Conservation (phyloP, 2,113 vertebrate genomes). For the Nettapus auritus region DNA sequence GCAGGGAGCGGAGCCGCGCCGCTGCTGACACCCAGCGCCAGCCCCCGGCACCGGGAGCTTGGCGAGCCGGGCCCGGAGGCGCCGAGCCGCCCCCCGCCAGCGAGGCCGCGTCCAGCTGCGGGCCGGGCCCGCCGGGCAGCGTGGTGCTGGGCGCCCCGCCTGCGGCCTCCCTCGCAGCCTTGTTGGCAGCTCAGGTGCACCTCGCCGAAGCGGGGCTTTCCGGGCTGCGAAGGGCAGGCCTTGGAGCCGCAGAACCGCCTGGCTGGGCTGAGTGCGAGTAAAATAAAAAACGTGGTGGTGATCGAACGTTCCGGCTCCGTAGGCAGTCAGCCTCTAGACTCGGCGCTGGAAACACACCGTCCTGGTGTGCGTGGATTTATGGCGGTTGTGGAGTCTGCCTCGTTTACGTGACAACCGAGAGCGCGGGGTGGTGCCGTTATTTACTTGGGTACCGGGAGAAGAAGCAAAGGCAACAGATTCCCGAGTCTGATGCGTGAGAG, state of each 20-base stretch:
- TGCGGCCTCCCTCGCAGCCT: no score
- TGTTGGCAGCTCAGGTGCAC: no score
- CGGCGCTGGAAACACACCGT: neutral
- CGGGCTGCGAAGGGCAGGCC: neutral
- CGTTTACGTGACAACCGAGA: rapidly evolving
- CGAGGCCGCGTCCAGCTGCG: no score
- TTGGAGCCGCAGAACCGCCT: neutral
- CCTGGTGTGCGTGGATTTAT: neutral
- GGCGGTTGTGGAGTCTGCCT: neutral
- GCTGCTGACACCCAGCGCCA: no score
- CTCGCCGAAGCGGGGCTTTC: no score
- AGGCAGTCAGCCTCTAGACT: neutral
- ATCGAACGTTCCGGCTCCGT: neutral
- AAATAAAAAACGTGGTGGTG: neutral
- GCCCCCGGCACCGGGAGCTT: no score
- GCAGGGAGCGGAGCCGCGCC: no score
- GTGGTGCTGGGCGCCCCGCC: no score
- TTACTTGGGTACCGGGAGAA: neutral
- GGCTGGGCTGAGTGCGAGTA: neutral
- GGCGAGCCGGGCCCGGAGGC: no score
- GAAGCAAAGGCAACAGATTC: neutral
- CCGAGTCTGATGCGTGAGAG: rapidly evolving
- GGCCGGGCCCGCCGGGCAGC: no score
- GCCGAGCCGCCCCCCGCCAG: no score
- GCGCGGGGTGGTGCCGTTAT: neutral